Percentiles rank a stretch among this genome's conserved stretches.
These are phyloP conservation scores for Eupsilia transversa DNA, from an alignment of 2,888 invertebrate species.

Conservation along the genomic window DNA sequence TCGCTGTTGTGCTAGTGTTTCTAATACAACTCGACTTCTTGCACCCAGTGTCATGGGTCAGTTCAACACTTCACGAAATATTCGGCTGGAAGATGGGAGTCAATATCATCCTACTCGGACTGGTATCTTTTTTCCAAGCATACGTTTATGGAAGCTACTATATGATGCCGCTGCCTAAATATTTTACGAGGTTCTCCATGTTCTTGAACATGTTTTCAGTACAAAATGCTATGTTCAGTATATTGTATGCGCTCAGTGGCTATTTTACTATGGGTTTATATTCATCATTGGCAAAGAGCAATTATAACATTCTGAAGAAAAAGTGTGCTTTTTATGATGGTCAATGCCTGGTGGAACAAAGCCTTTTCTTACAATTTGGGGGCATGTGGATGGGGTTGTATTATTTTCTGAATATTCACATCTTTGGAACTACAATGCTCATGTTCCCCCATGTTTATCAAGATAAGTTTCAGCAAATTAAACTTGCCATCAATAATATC, in stretches of 20 bases:
- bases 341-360: slow-evolving; percentile 92
- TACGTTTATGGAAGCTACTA: slow-evolving; percentile 93
- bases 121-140: slow-evolving; percentile 93
- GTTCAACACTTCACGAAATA: slow-evolving; percentile 90
- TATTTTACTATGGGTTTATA: slow-evolving; percentile 93
- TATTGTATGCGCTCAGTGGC: slow-evolving; percentile 92
- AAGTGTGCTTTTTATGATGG: slow-evolving; percentile 85
- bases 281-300: slow-evolving; percentile 91
- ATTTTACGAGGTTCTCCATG: slow-evolving; percentile 92
- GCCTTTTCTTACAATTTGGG: slow-evolving; percentile 92
- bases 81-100: slow-evolving; percentile 92
- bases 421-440: slow-evolving; percentile 89
- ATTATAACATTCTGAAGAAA: slow-evolving; percentile 89
- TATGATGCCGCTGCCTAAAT: slow-evolving; percentile 91
- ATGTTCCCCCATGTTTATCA: slow-evolving; percentile 93
- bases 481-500: slow-evolving; percentile 89
- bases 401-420: slow-evolving; percentile 90
- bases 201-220: slow-evolving; percentile 91
- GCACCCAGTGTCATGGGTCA: slow-evolving; percentile 92
- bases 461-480: slow-evolving; percentile 92
- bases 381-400: slow-evolving; percentile 92
- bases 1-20: slow-evolving; percentile 88
- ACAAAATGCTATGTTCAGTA: slow-evolving; percentile 90
- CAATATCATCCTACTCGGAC: slow-evolving; percentile 91
- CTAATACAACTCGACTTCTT: slow-evolving; percentile 91